These are phyloP conservation scores for Protosalanx chinensis DNA, from an alignment of 2,797 vertebrate genomes.

Conservation along the genomic window DNA sequence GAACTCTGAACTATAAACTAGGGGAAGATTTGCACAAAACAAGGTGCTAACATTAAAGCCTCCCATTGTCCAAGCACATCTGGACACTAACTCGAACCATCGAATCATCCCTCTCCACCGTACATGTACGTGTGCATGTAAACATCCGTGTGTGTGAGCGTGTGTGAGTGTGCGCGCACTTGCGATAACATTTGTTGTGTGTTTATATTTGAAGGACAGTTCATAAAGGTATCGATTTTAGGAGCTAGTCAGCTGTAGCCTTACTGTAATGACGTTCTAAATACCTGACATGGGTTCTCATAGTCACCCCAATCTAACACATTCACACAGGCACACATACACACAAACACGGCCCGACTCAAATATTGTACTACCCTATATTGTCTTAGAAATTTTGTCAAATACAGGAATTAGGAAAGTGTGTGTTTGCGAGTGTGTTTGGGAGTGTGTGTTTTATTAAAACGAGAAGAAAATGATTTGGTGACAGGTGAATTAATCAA, in stretches of 20 bases:
- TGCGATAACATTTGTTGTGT: conserved; percentile 27
- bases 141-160: conserved; percentile 24
- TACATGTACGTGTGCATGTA: conserved; percentile 3
- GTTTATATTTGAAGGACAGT: conserved; percentile 9
- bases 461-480: conserved; percentile 20
- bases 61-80: conserved; percentile 70
- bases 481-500: neutral
- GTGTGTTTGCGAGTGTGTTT: neutral
- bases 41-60: conserved; percentile 84
- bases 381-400: neutral
- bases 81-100: conserved; percentile 59
- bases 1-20: conserved; percentile 75
- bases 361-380: too few relatives aligned
- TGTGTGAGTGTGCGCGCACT: conserved; percentile 22
- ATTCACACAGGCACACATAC: conserved; percentile 25
- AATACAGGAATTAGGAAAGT: neutral
- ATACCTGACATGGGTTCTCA: conserved; percentile 64
- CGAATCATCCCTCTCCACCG: conserved; percentile 49
- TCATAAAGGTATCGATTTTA: conserved; percentile 52
- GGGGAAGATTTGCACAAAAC: conserved; percentile 85
- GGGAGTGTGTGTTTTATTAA: neutral
- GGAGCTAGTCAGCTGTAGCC: conserved; percentile 64
- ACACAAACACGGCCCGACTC: conserved; percentile 15
- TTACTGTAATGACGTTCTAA: conserved; percentile 68
- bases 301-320: conserved; percentile 23